Percentiles rank a stretch among this genome's conserved stretches.
phyloP scores from a whole-genome alignment of 2,797 vertebrate species.

The Hippoglossus hippoglossus region DNA sequence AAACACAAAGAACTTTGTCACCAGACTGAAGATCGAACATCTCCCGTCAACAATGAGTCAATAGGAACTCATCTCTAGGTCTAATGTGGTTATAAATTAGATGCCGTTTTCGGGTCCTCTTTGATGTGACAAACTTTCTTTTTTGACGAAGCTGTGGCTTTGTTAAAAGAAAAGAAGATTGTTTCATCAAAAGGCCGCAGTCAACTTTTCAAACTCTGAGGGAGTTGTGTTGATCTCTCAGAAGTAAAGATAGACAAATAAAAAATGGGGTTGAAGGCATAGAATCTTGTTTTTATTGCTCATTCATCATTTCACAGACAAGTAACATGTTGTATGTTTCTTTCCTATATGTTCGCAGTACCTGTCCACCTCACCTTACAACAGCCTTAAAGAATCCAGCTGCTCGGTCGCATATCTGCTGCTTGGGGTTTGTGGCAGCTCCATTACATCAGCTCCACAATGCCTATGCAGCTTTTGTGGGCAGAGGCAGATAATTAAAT shows the following conservation, averaged over 20 bases:
- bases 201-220: constrained; percentile 59
- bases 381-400: constrained; percentile 1
- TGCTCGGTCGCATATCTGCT: constrained; percentile 23
- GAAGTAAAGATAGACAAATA: constrained; percentile 47
- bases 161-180: constrained; percentile 61
- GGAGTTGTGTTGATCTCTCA: constrained; percentile 49
- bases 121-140: constrained; percentile 71
- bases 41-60: constrained; percentile 81
- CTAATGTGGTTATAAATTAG: constrained; percentile 81
- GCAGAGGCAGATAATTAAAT: constrained; percentile 79
- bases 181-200: constrained; percentile 49
- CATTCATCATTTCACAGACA: constrained; percentile 19
- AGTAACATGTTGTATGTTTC: constrained; percentile 22
- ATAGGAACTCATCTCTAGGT: constrained; percentile 82
- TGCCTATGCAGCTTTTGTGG: constrained; percentile 61
- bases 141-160: constrained; percentile 57
- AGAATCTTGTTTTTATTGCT: constrained; percentile 23
- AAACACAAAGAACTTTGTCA: constrained; percentile 86
- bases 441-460: constrained; percentile 54
- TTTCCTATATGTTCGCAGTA: constrained; percentile 16
- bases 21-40: constrained; percentile 86
- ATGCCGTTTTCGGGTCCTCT: constrained; percentile 54
- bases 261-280: constrained; percentile 42
- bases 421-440: constrained; percentile 45
- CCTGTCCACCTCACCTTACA: background rate